A percentile compares a stretch with the other conserved stretches of the same genome.
These are phyloP conservation scores for Vannuccia rotundouncinata DNA, from an alignment of 2,888 invertebrate genomes.

Conservation along the genomic window DNA sequence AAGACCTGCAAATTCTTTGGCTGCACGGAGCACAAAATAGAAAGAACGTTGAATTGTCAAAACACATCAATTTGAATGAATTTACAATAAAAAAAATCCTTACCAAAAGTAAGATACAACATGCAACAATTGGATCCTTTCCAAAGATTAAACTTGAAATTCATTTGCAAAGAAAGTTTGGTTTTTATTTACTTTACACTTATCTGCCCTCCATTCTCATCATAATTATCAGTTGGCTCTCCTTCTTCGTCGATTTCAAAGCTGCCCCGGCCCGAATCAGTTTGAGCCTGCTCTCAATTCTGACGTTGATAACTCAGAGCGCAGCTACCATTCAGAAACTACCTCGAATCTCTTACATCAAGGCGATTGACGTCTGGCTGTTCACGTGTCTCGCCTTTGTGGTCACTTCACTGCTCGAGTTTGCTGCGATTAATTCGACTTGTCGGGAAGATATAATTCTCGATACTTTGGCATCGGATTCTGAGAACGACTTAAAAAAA, in stretches of 20 bases:
- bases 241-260: conserved; percentile 39
- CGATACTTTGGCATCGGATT: too few species aligned
- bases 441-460: background rate
- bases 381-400: conserved; percentile 39
- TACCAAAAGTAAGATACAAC: conserved; percentile 11
- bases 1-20: background rate
- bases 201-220: conserved; percentile 39
- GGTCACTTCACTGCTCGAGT: conserved; percentile 38
- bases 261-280: conserved; percentile 40
- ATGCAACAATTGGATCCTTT: conserved; percentile 36
- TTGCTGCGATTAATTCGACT: conserved; percentile 38
- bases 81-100: background rate
- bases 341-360: conserved; percentile 39
- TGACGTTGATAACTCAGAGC: conserved; percentile 38
- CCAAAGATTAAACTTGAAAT: conserved; percentile 29
- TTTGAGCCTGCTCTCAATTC: conserved; percentile 36
- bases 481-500: too few species aligned
- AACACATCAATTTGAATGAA: conserved; percentile 36
- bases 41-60: conserved; percentile 29
- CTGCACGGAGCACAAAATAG: background rate
- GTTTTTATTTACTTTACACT: conserved; percentile 39
- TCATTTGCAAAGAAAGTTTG: conserved; percentile 34
- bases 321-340: conserved; percentile 36
- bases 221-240: conserved; percentile 35
- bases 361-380: conserved; percentile 39